Evolutionary conservation across 2,113 vertebrate genomes (phyloP).

Genomic region (Lipophrys pholis): DNA sequence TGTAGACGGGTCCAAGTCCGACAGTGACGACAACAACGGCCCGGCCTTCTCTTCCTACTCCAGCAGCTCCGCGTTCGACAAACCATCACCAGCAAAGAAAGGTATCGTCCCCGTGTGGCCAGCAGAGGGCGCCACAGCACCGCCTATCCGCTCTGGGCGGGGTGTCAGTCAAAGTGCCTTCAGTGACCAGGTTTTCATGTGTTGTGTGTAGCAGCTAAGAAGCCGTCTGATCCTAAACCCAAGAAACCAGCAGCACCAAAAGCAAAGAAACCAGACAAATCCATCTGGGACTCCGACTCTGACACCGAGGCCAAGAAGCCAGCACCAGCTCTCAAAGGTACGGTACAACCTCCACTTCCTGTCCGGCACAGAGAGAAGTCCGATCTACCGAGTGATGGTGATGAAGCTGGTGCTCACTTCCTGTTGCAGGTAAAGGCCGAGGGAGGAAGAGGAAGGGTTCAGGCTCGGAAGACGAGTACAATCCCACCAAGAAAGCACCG

Average conservation of each 20-base stretch:
- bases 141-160: not conserved
- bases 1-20: conserved; percentile 90
- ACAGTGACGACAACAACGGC: conserved; percentile 90
- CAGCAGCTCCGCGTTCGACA: conserved; percentile 88
- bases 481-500: conserved; percentile 87
- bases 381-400: no score
- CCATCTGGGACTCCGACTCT: conserved; percentile 94
- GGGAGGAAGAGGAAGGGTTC: conserved; percentile 96
- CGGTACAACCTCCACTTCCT: no score
- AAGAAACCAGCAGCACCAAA: conserved; percentile 88
- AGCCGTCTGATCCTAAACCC: conserved; percentile 87
- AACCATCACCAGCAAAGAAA: conserved; percentile 89
- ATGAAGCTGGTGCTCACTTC: not conserved
- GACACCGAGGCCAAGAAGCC: conserved; percentile 90
- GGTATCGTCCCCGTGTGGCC: conserved; percentile 75
- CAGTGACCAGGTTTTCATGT: not conserved
- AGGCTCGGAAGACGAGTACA: conserved; percentile 94
- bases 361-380: no score
- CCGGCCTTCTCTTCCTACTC: conserved; percentile 90
- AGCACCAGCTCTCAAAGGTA: conserved; percentile 87
- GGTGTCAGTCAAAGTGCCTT: not conserved
- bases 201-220: conserved; percentile 82
- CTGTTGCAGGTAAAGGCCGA: conserved; percentile 89
- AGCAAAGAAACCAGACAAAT: conserved; percentile 92
- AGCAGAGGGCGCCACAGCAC: conserved; percentile 36